phyloP scores from a whole-genome alignment of 2,888 invertebrate genomes.

The Agrenia bidenticulata region DNA sequence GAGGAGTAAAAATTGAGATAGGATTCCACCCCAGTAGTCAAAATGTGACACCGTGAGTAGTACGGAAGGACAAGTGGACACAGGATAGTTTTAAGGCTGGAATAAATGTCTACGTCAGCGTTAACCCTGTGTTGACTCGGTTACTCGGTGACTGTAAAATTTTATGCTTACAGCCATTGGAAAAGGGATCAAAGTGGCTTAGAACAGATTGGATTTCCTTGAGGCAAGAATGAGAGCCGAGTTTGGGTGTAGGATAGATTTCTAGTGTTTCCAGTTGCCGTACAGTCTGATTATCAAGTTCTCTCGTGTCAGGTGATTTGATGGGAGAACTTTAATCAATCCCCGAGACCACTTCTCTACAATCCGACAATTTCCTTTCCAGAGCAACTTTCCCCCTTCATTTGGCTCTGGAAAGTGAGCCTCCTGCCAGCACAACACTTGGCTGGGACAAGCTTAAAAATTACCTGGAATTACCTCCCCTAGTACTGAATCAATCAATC shows the following conservation, averaged over 20 bases:
- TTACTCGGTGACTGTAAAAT: constrained; percentile 13
- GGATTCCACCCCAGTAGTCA: not conserved
- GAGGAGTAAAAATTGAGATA: constrained; percentile 1
- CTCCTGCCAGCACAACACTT: constrained; percentile 4
- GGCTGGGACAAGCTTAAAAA: constrained; percentile 1
- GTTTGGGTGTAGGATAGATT: too few relatives aligned
- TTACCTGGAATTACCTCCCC: constrained; percentile 4
- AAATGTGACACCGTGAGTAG: not conserved
- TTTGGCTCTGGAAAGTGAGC: constrained; percentile 2
- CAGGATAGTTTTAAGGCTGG: constrained; percentile 14
- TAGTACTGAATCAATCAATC: constrained; percentile 38
- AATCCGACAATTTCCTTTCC: not conserved
- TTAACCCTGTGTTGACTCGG: constrained; percentile 13
- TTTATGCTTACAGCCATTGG: constrained; percentile 13
- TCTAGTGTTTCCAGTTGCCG: too few relatives aligned
- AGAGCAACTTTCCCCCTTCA: not conserved
- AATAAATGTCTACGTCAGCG: constrained; percentile 23
- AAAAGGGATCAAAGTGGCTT: not conserved
- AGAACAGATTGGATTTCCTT: constrained; percentile 17
- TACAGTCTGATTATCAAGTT: constrained; percentile 7
- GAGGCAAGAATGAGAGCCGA: not conserved
- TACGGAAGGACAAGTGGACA: not conserved
- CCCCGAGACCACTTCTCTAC: constrained; percentile 7
- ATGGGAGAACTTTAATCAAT: constrained; percentile 22
- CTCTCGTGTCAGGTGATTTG: constrained; percentile 11